These are phyloP conservation scores for Helicoverpa assulta DNA, from an alignment of 2,888 invertebrate genomes.

Conservation along the genomic window DNA sequence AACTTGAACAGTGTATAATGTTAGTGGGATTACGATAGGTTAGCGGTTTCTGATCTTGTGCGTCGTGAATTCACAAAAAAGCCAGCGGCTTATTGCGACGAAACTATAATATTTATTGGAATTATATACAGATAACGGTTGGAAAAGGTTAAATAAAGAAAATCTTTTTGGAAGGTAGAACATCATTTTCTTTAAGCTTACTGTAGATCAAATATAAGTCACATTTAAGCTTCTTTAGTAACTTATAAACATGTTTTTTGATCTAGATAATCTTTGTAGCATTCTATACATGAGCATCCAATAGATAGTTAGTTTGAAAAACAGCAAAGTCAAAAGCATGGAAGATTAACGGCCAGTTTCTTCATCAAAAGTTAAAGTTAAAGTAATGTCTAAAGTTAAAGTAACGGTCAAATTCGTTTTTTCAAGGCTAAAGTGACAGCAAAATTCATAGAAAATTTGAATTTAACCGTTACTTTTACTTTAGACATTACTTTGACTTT, in stretches of 20 bases:
- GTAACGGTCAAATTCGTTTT: too few species aligned
- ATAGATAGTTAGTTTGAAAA: too few species aligned
- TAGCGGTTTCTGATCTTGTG: not conserved
- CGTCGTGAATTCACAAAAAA: not conserved
- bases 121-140: not conserved
- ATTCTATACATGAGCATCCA: not conserved
- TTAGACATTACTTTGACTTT: too few species aligned
- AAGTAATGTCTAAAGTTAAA: too few species aligned
- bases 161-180: conserved; percentile 9
- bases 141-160: conserved; percentile 11
- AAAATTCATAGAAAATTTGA: too few species aligned
- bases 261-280: not conserved
- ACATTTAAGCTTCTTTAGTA: not conserved
- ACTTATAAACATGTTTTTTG: not conserved
- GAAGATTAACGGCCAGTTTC: too few species aligned
- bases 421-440: too few species aligned
- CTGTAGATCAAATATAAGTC: conserved; percentile 5
- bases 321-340: too few species aligned
- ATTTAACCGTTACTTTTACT: too few species aligned
- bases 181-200: not conserved
- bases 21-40: too few species aligned
- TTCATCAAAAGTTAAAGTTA: too few species aligned
- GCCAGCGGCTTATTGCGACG: not conserved
- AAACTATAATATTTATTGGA: not conserved
- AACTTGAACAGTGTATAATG: too few species aligned